Base-by-base conservation (phyloP, 2,113 vertebrate species). In the Axis porcinus region DNA sequence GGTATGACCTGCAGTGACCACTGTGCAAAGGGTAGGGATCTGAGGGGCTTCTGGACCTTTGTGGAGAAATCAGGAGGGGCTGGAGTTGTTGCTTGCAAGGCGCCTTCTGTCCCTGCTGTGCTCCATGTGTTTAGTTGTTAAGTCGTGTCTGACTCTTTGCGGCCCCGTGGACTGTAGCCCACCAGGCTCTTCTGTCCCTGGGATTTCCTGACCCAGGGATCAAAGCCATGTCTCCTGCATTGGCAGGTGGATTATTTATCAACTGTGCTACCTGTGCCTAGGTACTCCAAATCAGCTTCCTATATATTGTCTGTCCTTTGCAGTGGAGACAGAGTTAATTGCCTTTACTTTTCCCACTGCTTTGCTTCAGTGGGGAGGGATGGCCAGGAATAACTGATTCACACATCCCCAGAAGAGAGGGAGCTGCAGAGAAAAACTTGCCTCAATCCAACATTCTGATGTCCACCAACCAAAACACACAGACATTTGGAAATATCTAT, bases 401-500 rank as follows among this genome's bases (percentile, higher is more conserved):
- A 92, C 90, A 86, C 14, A 4, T 76, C 95, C 92, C 84, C 54
- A 57, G 92, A 83, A 40, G 92, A 96, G 55, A 74, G 67, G 78
- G 67, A 87, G 45, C 78, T 76, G 14, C 57, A 57, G 54, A 67
- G 89, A 85, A 96, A n/a, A 88, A 78, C 70, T 95, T 67, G 90
- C 45, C 23, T 92, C 83, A 16, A 85, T 82, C 76, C 94, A 90
- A 93, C 28, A 45, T 50, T 92, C 64, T 43, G 79, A 94, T 28
- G 55, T 84, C 76, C 85, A 86, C 84, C 89, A 92, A 97, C 50
- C 54, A 85, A 94, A 97, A 92, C 85, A 97, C 19, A 64, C 36
- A 6, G 94, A 57, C 86, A 82, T 97, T 94, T 96, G 94, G 90
- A 95, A 98, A 97, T 76, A 86, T 40, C 91, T 83, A 84, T 43